Conservation (phyloP, 2,797 vertebrate species). For the Macropodus opercularis region DNA sequence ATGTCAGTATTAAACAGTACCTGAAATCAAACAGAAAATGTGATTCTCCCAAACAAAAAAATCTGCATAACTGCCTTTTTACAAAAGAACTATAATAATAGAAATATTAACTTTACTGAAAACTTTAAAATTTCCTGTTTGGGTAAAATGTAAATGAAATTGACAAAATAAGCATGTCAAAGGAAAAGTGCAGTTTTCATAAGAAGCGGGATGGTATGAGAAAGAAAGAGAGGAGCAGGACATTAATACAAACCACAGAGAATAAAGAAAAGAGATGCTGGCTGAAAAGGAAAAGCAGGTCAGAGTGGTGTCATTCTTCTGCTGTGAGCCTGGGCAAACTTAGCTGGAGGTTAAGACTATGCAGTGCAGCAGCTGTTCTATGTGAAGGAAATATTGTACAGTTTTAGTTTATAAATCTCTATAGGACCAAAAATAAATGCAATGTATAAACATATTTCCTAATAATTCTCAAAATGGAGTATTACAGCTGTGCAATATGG, state of each 20-base stretch:
- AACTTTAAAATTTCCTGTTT: neutral
- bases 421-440: neutral
- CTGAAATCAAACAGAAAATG: conserved; percentile 58
- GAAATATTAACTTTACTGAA: too few relatives aligned
- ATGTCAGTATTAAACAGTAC: conserved; percentile 35
- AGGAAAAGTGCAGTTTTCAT: conserved; percentile 39
- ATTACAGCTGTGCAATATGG: too few relatives aligned
- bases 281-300: conserved; percentile 56
- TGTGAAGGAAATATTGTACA: conserved; percentile 8
- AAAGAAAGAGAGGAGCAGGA: conserved; percentile 19
- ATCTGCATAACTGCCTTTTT: conserved; percentile 12
- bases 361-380: conserved; percentile 17
- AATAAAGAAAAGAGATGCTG: conserved; percentile 31
- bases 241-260: conserved; percentile 35
- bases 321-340: conserved; percentile 42
- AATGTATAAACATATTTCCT: too few relatives aligned
- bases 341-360: conserved; percentile 46
- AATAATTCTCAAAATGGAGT: too few relatives aligned
- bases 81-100: neutral
- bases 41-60: conserved; percentile 32
- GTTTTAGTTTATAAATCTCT: too few relatives aligned
- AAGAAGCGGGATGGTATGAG: conserved; percentile 15
- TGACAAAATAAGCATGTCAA: conserved; percentile 43
- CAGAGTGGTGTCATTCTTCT: conserved; percentile 48
- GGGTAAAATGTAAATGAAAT: neutral